A percentile compares a stretch with the other conserved stretches of the same genome.
These are phyloP conservation scores for Meloidogyne hapla DNA, from an alignment of 1,140 invertebrate genomes.

Conservation along the genomic window DNA sequence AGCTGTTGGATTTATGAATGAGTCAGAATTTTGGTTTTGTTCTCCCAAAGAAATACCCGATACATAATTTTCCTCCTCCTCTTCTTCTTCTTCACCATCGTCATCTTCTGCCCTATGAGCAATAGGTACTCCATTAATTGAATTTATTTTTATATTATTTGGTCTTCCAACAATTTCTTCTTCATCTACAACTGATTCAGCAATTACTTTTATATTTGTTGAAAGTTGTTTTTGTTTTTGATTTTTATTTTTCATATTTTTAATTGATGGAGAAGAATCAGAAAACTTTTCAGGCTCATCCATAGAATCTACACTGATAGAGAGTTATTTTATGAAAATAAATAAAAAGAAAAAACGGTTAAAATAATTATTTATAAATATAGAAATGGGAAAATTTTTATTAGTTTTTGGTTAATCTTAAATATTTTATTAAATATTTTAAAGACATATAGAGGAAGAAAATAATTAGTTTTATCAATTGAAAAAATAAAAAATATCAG, in stretches of 20 bases:
- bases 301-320: background rate
- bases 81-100: background rate
- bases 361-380: no score
- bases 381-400: no score
- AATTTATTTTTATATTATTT: background rate
- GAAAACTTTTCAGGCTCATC: background rate
- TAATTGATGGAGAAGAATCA: background rate
- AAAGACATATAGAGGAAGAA: no score
- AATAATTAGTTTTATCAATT: no score
- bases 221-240: background rate
- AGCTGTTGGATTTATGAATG: background rate
- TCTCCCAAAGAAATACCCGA: background rate
- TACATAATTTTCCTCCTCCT: background rate
- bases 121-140: constrained; percentile 6
- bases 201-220: background rate
- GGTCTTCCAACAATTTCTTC: background rate
- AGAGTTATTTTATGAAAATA: no score
- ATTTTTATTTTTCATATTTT: background rate
- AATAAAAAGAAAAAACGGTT: no score
- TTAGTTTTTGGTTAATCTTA: no score
- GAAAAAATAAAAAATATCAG: no score
- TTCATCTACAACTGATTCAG: background rate
- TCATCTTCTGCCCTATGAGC: background rate
- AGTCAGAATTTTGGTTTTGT: background rate
- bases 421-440: no score